A percentile compares a stretch with the other conserved stretches of the same genome.
Evolutionary conservation across 1,140 invertebrate species (phyloP).

Genomic region (Trialeurodes vaporariorum): DNA sequence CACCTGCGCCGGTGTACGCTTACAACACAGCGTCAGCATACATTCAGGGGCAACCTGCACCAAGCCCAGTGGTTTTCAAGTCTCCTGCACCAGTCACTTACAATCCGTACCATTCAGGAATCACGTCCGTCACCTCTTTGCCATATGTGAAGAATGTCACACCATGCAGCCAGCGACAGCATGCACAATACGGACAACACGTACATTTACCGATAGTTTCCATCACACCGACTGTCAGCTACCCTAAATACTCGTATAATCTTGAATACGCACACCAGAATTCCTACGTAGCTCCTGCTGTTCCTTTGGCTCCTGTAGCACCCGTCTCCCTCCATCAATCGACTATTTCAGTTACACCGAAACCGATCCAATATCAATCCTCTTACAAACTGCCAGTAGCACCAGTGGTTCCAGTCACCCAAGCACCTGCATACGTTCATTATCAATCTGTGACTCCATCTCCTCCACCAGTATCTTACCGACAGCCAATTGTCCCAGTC

Average conservation of each 20-base stretch:
- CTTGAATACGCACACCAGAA: neutral
- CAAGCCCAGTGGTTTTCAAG: neutral
- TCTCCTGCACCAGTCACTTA: neutral
- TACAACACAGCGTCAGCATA: neutral
- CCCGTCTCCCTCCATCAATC: neutral
- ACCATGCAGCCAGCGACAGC: neutral
- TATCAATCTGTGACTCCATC: neutral
- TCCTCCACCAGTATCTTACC: constrained; percentile 7
- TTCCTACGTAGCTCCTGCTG: constrained; percentile 16
- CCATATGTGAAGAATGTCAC: neutral
- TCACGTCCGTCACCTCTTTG: neutral
- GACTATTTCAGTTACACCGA: neutral
- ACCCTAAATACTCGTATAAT: neutral
- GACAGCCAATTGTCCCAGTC: neutral
- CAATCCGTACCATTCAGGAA: neutral
- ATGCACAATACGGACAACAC: neutral
- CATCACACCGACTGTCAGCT: neutral
- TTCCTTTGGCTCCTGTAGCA: constrained; percentile 24
- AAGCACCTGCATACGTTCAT: neutral
- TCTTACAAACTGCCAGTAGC: neutral
- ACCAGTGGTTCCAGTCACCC: neutral
- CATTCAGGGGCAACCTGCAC: neutral
- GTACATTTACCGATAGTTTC: neutral
- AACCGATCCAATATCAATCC: constrained; percentile 18
- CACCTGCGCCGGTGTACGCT: neutral